Evolutionary conservation across 2,113 vertebrate species (phyloP).

Genomic region (Columba livia): DNA sequence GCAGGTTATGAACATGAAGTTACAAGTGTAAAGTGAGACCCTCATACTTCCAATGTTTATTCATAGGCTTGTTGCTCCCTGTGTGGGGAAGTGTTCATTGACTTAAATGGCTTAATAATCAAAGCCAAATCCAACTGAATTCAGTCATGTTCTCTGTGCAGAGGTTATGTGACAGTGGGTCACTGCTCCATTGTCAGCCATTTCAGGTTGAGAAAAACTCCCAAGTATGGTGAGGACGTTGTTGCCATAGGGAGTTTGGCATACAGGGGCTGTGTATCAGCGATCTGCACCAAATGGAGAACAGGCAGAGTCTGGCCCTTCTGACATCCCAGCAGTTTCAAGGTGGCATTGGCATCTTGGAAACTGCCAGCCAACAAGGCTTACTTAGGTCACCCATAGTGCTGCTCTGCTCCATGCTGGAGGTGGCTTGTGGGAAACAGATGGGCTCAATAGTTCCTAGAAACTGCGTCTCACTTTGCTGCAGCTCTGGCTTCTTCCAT

Average conservation of each 20-base stretch:
- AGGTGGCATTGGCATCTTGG: background rate
- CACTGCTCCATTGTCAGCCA: background rate
- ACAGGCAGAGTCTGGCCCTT: background rate
- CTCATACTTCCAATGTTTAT: background rate
- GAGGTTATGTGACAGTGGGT: background rate
- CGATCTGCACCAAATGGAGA: background rate
- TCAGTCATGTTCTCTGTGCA: background rate
- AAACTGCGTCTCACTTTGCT: background rate
- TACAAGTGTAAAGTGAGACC: background rate
- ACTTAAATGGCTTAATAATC: background rate
- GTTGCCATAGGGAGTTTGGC: accelerated
- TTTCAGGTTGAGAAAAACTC: background rate
- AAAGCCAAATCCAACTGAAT: background rate
- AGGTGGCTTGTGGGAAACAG: background rate
- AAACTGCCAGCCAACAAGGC: background rate
- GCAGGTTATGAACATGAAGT: background rate
- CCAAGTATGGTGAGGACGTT: background rate
- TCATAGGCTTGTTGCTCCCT: background rate
- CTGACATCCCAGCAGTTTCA: background rate
- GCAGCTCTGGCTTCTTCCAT: background rate
- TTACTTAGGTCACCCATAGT: background rate
- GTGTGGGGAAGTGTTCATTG: background rate
- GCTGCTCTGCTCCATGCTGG: background rate
- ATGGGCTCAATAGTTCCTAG: background rate
- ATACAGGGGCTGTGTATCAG: too few relatives aligned